Evolutionary conservation across 2,797 vertebrate genomes (phyloP), one percentile per base, ranked within the genome.

Genomic region (Masticophis lateralis): DNA sequence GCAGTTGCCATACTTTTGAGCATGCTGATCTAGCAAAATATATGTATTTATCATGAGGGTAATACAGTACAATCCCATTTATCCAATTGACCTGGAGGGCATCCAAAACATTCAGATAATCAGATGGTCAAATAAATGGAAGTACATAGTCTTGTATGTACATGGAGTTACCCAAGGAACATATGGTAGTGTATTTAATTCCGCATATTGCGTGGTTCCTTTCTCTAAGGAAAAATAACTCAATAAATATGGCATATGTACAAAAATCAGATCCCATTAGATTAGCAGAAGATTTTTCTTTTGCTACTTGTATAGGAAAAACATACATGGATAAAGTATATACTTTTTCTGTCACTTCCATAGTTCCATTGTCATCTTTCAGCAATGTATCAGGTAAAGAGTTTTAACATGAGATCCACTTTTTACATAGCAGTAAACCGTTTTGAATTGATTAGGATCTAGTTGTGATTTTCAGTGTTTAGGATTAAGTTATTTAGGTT

Each of bases 201-300:
- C 63, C 25, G 22, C 11, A 43, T 43, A 79, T 53, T 93, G 91
- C 55, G 0, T 1, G 90, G 11, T 92, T 74, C 37, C 28, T 96
- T 95, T 95, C 92, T 91, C 90, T 59, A 88, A 95, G 95, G 25
- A 8, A 95, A 92, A 96, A 95, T 93, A 91, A 91, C 91, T 95
- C 89, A 93, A 87, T 94, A 93, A 69, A 74, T 53, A 88, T 90
- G 86, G 27, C 59, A 93, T 93, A 87, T 60, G 28, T 92, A 93
- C 22, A 93, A 61, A 92, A 89, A 92, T 89, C 88, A 94, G 95
- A 95, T 53, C 56, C 14, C 87, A 69, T 22, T 60, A 87, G 89
- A 88, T 95, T 94, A 93, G 2, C 59, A 93, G 8, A 25, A 63
- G 16, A 22, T 56, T 94, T 66, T 96, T 94, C 89, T 90, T 59